Evolutionary conservation across 2,113 vertebrate species (phyloP).

Genomic region (Anseranas semipalmata): DNA sequence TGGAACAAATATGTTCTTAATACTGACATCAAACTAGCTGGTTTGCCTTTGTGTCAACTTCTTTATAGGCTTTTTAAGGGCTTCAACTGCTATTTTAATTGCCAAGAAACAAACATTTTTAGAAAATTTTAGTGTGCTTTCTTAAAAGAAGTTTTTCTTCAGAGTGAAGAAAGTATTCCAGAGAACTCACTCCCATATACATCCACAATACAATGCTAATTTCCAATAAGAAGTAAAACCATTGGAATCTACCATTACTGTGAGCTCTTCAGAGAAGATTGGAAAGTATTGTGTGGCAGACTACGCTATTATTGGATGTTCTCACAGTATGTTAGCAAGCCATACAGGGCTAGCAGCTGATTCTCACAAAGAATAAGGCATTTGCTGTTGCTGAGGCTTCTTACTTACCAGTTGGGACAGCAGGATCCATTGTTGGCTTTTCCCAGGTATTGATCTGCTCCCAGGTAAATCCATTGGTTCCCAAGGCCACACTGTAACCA

Average conservation of each 20-base stretch:
- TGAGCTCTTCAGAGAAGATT: neutral
- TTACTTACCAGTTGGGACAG: constrained; percentile 89
- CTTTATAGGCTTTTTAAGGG: neutral
- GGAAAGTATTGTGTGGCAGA: neutral
- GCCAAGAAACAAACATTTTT: neutral
- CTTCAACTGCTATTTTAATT: neutral
- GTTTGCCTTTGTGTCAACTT: neutral
- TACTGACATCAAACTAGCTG: neutral
- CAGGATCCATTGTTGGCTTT: constrained; percentile 89
- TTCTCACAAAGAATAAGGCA: neutral
- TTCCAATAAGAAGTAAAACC: neutral
- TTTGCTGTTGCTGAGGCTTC: neutral
- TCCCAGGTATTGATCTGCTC: constrained; percentile 98
- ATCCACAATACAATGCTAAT: neutral
- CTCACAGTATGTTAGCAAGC: neutral
- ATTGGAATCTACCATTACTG: neutral
- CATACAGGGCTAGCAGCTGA: fast-evolving
- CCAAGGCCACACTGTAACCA: constrained; percentile 93
- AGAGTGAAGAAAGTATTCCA: neutral
- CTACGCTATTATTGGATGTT: neutral
- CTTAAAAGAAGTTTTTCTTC: neutral
- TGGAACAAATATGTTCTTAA: neutral
- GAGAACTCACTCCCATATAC: neutral
- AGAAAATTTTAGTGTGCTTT: neutral
- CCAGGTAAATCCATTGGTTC: constrained; percentile 97